Evolutionary conservation across 30 jellyfish, hydroid and myxozoan species (phyloP), one percentile per base, ranked within the genome.

Genomic region (Mastigias papua): DNA sequence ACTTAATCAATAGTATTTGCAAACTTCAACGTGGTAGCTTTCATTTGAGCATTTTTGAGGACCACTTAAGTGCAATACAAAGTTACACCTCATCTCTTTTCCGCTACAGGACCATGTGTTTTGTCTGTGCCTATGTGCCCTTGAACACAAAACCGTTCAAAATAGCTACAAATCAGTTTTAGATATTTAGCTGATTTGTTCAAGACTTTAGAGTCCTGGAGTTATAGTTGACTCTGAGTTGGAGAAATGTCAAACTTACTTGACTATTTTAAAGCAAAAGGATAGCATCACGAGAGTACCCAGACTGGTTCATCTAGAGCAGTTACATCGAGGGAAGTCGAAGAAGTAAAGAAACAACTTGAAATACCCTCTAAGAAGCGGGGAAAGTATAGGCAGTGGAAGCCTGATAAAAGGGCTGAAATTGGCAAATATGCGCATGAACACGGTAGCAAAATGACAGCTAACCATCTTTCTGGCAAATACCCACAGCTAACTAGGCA

Each of bases 241-340:
- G 73, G 16, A 61, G 34, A 28, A 61, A 3, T 61, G 30, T 61
- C 34, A 61, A 61, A 61, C 73, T 61, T 61, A 61, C 30, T 61
- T 23, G 33, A 61, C 19, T 61, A 61, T 61, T 61, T 61, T 61
- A 61, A 61, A 61, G 73, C 54, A 61, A 28, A 61, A 3, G 73
- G 73, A 28, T 17, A 61, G 7, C 30, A 61, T 61, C 73, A 61
- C 34, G 34, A 61, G 73, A 61, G 73, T n/a, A 28, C 6, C 33
- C 19, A 61, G 34, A 8, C 73, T 3, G 73, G 73, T 28, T 61
- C 73, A 28, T 61, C 73, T n/a, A 61, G 33, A 61, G 19, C 33
- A 61, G 73, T 61, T 61, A 61, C 73, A n/a, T 23, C 19, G 34
- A 61, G 73, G 30, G 73, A 61, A 61, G 73, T 61, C 33, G 33